phyloP scores from a whole-genome alignment of 2,113 vertebrate genomes.

The Sturnira hondurensis region DNA sequence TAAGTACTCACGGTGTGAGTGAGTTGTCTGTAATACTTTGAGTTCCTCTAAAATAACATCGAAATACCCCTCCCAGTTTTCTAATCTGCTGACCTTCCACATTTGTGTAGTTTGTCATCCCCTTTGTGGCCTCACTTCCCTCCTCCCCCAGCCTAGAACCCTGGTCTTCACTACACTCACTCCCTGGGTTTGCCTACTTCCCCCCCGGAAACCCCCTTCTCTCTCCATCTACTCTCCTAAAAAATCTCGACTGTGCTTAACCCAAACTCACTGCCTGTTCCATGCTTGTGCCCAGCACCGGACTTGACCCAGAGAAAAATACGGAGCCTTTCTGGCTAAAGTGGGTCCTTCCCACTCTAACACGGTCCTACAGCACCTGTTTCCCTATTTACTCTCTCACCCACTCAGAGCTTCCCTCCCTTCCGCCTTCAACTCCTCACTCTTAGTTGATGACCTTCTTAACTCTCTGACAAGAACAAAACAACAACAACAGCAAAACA shows the following conservation, averaged over 20 bases:
- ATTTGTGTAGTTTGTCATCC: background rate
- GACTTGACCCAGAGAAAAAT: background rate
- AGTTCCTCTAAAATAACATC: slow-evolving; percentile 10
- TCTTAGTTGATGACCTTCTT: background rate
- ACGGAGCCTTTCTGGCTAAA: background rate
- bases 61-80: background rate
- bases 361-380: rapidly evolving
- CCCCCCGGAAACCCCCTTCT: background rate
- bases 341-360: background rate
- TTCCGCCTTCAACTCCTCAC: background rate
- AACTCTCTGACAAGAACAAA: background rate
- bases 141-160: background rate
- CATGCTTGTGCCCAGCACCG: background rate
- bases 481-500: background rate
- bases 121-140: background rate
- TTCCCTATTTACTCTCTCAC: background rate
- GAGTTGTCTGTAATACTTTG: background rate
- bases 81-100: background rate
- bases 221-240: background rate
- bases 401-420: background rate
- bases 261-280: background rate
- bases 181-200: background rate
- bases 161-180: background rate
- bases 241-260: background rate
- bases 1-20: background rate